Conservation (phyloP, 2,888 invertebrate genomes). For the Eubasilissa splendida region DNA sequence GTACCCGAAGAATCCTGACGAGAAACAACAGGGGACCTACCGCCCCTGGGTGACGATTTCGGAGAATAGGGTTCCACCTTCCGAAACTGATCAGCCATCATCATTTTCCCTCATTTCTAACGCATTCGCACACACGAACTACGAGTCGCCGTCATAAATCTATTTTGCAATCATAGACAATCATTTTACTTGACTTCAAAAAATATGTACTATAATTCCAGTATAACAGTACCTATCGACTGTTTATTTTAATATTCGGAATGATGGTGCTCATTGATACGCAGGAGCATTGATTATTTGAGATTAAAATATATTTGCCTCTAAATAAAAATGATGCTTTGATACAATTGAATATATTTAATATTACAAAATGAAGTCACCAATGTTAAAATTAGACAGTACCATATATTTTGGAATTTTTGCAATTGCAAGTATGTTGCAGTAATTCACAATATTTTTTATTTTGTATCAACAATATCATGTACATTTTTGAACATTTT, state of each 20-base stretch:
- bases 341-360: no score
- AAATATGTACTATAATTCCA: no score
- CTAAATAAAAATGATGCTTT: no score
- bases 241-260: no score
- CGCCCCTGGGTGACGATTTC: conserved; percentile 94
- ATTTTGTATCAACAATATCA: no score
- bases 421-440: no score
- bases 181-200: background rate
- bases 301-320: no score
- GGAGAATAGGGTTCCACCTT: conserved; percentile 96
- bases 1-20: conserved; percentile 98
- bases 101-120: conserved; percentile 72
- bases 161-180: conserved; percentile 40
- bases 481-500: no score
- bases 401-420: no score
- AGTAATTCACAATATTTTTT: no score
- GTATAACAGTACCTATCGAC: background rate
- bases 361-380: no score
- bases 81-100: conserved; percentile 94
- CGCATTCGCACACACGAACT: conserved; percentile 46
- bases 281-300: background rate
- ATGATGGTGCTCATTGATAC: background rate
- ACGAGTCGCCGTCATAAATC: conserved; percentile 47
- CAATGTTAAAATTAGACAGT: no score
- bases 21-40: conserved; percentile 95